Base-by-base conservation (phyloP, 1,140 invertebrate species). In the Megathymus violae region DNA sequence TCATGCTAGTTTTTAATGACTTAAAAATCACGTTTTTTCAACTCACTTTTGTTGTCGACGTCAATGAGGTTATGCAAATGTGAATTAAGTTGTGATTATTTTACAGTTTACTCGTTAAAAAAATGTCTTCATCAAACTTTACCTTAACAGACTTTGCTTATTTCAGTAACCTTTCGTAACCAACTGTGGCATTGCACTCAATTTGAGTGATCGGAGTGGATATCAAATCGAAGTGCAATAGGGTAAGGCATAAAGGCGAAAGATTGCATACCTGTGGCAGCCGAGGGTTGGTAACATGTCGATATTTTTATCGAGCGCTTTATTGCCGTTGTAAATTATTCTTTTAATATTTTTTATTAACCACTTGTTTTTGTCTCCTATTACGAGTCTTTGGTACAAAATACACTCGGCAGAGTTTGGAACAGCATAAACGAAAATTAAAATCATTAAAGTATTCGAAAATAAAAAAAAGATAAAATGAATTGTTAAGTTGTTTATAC, bases 241-340 rank as follows among this genome's bases (percentile, higher is more conserved):
- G 76, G 73, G 62, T 67, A 70, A 69, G 59, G 73, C 47, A 75
- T 73, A 71, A 73, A 70, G 69, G 73, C 73, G 63, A 78, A 75
- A 82, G 81, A 86, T 82, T 80, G 79, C 81, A 82, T 86, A 83
- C 82, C 82, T 85, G 82, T 78, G 69, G 67, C 65, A 71, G 58
- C 54, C 13, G 65, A 80, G 78, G 63, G 76, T 47, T 71, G 78
- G 19, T 14, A 36, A 10, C n/a, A 17, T 65, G 43, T 78, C 72
- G 76, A 75, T 75, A 62, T 27, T 52, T 41, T 17, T 48, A 7
- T 38, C 48, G 47, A 31, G 1, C 0, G 1, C 15, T 48, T 31
- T 15, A 13, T 16, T 36, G 10, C 17, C 27, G 27, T 31, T 1
- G 9, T 4, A 9, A 9, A 31, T 9, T 31, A 7, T 31, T 31